Conservation (phyloP, 2,888 invertebrate species). For the Malthinus flaveolus region DNA sequence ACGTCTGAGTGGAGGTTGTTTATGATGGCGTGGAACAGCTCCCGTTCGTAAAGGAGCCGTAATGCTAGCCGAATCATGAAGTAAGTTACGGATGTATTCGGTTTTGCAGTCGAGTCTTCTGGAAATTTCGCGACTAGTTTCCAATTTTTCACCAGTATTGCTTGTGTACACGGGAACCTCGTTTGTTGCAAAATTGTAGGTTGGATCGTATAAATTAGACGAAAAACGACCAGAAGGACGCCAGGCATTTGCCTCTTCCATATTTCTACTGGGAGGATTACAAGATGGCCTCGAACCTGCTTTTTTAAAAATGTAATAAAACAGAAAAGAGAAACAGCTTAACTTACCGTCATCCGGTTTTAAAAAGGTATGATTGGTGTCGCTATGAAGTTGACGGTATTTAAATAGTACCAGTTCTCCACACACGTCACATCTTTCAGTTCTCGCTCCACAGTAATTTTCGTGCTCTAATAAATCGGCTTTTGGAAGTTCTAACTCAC, state of each 20-base stretch:
- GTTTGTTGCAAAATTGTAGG: background rate
- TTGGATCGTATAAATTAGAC: background rate
- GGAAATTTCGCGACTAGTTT: constrained; percentile 51
- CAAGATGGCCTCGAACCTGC: background rate
- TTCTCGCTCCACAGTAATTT: constrained; percentile 72
- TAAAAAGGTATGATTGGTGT: constrained; percentile 68
- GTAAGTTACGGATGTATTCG: constrained; percentile 52
- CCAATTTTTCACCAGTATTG: constrained; percentile 48
- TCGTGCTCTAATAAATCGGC: constrained; percentile 65
- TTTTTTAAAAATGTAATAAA: background rate
- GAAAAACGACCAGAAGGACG: background rate
- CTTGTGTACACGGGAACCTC: background rate
- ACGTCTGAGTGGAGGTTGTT: constrained; percentile 51
- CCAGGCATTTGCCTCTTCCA: background rate
- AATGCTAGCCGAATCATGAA: constrained; percentile 53
- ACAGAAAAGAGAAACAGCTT: background rate
- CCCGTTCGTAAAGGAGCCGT: constrained; percentile 51
- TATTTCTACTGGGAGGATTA: background rate
- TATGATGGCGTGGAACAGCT: constrained; percentile 50
- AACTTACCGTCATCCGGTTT: constrained; percentile 63
- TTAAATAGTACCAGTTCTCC: constrained; percentile 71
- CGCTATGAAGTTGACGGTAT: constrained; percentile 65
- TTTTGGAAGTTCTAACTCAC: constrained; percentile 67
- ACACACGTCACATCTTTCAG: constrained; percentile 70
- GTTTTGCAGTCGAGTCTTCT: constrained; percentile 53